A percentile compares a stretch with the other conserved stretches of the same genome.
phyloP scores from a whole-genome alignment of 2,113 vertebrate species.

The Myrmecophaga tridactyla region DNA sequence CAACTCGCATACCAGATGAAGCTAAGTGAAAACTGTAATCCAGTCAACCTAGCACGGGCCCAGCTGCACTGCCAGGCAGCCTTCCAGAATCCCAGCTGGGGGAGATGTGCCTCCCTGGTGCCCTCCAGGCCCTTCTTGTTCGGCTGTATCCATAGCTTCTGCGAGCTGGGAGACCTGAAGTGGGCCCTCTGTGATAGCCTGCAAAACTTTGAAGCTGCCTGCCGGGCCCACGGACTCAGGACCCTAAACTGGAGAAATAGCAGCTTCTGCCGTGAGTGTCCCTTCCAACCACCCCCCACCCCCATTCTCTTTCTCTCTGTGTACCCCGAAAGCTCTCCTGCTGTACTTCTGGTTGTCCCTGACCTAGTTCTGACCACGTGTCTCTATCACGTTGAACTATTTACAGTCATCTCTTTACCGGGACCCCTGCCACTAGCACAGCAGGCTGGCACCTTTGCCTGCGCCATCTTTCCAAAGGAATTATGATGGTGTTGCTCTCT shows the following conservation, averaged over 20 bases:
- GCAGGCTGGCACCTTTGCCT: background rate
- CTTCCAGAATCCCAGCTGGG: constrained; percentile 80
- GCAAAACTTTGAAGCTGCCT: constrained; percentile 86
- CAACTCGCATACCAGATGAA: constrained; percentile 50
- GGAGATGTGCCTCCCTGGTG: constrained; percentile 80
- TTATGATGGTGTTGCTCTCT: background rate
- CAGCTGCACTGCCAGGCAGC: constrained; percentile 56
- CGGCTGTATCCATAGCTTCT: constrained; percentile 86
- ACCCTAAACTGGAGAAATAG: constrained; percentile 88
- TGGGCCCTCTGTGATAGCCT: constrained; percentile 85
- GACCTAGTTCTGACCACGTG: background rate
- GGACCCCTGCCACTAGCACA: background rate
- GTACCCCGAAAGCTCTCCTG: background rate
- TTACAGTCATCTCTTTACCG: background rate
- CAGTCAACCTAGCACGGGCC: constrained; percentile 73
- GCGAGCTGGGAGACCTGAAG: constrained; percentile 84
- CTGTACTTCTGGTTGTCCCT: background rate
- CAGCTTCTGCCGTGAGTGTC: constrained; percentile 89
- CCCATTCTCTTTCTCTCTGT: background rate
- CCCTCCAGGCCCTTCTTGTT: constrained; percentile 79
- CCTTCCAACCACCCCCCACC: rapidly evolving
- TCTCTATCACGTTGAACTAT: background rate
- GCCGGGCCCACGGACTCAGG: constrained; percentile 82
- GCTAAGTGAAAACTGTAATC: constrained; percentile 78
- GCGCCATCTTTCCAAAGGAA: background rate